Percentiles rank a stretch among this genome's conserved stretches.
phyloP scores from a whole-genome alignment of 2,113 vertebrate species.

The Mixornis gularis region DNA sequence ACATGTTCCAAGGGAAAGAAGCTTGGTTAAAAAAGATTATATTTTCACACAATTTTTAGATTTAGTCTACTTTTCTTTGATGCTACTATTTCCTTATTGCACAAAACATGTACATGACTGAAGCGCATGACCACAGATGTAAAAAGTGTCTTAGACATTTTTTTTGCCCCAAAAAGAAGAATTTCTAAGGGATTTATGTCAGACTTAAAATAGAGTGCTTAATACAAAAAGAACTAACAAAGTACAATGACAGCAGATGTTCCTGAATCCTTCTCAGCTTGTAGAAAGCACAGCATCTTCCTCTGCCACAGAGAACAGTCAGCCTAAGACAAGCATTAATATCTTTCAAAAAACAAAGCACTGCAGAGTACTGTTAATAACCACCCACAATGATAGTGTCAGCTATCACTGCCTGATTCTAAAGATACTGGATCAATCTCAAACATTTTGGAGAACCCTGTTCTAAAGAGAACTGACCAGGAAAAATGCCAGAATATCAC shows the following conservation, averaged over 20 bases:
- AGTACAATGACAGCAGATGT: not conserved
- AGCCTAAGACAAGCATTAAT: not conserved
- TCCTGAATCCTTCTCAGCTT: not conserved
- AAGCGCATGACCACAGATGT: not conserved
- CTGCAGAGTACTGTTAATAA: not conserved
- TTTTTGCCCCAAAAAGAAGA: not conserved
- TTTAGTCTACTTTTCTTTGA: not conserved
- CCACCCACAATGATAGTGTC: accelerated
- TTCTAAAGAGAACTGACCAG: not conserved
- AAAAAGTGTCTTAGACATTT: not conserved
- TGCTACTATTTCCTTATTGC: not conserved
- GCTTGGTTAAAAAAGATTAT: not conserved
- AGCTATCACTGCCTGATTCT: not conserved
- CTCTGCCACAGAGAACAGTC: not conserved
- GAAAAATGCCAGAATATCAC: not conserved
- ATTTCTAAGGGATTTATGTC: not conserved
- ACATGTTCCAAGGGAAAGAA: not conserved
- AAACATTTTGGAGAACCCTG: not conserved
- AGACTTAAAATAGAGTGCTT: not conserved
- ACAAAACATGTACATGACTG: not conserved
- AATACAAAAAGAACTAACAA: not conserved
- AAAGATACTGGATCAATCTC: not conserved
- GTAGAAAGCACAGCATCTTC: not conserved
- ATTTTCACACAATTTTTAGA: not conserved
- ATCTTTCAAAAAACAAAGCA: not conserved